These are phyloP conservation scores for Drosophila pallidifrons DNA, from an alignment of 1,140 invertebrate species.

Conservation along the genomic window DNA sequence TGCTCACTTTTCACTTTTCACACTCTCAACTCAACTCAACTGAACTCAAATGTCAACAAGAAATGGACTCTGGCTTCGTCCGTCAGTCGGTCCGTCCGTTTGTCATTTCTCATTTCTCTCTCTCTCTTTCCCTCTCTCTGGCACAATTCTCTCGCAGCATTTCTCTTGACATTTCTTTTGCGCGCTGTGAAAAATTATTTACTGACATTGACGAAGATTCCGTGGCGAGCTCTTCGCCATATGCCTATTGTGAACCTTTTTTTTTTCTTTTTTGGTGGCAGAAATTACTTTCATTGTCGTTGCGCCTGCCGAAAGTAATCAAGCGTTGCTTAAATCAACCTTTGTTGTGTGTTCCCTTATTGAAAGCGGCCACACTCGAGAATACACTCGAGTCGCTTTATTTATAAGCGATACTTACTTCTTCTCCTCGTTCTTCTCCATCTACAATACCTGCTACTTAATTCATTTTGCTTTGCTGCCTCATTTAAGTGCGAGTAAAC, in stretches of 20 bases:
- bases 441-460: no score
- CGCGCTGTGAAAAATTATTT: constrained; percentile 35
- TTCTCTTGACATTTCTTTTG: not conserved
- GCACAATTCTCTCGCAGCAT: not conserved
- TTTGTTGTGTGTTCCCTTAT: not conserved
- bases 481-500: no score
- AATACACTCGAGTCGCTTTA: not conserved
- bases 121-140: not conserved
- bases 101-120: constrained; percentile 35
- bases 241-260: constrained; percentile 22
- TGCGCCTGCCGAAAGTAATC: constrained; percentile 18
- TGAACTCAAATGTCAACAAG: constrained; percentile 34
- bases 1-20: constrained; percentile 42
- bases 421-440: not conserved
- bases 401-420: not conserved
- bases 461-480: no score
- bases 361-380: no score
- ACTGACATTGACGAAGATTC: constrained; percentile 49
- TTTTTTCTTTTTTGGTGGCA: not conserved
- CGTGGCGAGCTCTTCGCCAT: not conserved
- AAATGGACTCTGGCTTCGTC: not conserved
- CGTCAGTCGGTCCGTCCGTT: not conserved
- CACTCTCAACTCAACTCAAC: constrained; percentile 11
- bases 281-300: constrained; percentile 11
- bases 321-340: constrained; percentile 9